Conservation (phyloP, 2,888 invertebrate species). For the Drosophila leonis region DNA sequence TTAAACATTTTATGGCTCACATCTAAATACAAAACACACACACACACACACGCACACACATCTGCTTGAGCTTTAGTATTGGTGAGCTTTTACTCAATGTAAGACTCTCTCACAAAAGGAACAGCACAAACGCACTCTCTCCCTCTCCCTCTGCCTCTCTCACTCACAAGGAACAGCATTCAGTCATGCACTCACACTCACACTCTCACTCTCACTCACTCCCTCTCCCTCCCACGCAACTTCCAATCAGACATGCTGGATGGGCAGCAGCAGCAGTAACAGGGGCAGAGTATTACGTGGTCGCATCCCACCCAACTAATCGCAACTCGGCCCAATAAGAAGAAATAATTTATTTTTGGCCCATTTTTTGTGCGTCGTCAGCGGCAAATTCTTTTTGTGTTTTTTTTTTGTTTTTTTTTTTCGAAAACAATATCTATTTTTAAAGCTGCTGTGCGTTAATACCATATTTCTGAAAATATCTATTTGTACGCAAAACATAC, state of each 20-base stretch:
- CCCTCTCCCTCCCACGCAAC: background rate
- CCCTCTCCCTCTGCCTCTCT: background rate
- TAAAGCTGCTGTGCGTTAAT: conserved; percentile 77
- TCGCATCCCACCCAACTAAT: conserved; percentile 32
- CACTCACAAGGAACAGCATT: conserved; percentile 1
- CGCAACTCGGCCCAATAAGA: conserved; percentile 26
- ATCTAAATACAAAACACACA: conserved; percentile 8
- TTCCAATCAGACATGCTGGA: conserved; percentile 6
- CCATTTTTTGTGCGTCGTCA: conserved; percentile 74
- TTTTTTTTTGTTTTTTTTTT: conserved; percentile 60
- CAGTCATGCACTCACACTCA: background rate
- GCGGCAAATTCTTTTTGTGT: conserved; percentile 54
- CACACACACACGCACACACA: background rate
- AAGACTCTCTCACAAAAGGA: background rate
- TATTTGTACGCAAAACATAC: conserved; percentile 62
- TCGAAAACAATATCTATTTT: conserved; percentile 74
- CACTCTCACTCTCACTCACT: background rate
- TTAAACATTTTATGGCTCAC: conserved; percentile 63
- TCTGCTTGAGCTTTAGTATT: background rate
- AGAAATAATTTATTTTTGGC: conserved; percentile 67
- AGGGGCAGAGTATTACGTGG: conserved; percentile 52
- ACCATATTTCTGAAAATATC: conserved; percentile 75
- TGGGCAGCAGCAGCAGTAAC: background rate
- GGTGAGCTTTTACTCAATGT: conserved; percentile 2
- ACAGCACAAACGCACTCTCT: too few species aligned